Conservation (phyloP, 2,888 invertebrate genomes). For the Empis stercorea region DNA sequence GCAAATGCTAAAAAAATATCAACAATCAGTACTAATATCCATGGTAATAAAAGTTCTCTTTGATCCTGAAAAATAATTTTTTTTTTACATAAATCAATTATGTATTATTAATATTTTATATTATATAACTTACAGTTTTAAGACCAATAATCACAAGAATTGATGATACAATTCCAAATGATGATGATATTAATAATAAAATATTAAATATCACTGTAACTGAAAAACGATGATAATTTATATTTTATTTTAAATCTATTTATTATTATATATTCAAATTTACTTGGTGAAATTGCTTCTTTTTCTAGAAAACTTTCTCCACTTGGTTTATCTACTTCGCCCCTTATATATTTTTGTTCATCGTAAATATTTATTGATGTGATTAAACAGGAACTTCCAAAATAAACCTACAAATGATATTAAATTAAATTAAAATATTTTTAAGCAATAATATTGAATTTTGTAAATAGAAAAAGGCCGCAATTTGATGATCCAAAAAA, state of each 20-base stretch:
- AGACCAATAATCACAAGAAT: conserved; percentile 54
- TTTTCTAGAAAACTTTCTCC: conserved; percentile 47
- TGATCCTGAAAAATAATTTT: conserved; percentile 52
- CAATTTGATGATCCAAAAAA: too few relatives aligned
- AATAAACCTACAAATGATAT: conserved; percentile 49
- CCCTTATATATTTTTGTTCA: conserved; percentile 51
- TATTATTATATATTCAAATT: conserved; percentile 12
- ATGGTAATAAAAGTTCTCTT: conserved; percentile 56
- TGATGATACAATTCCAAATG: conserved; percentile 54
- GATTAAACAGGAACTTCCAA: conserved; percentile 47
- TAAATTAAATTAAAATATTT: conserved; percentile 1
- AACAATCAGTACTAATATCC: conserved; percentile 53
- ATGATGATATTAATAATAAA: conserved; percentile 51
- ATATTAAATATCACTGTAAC: conserved; percentile 62
- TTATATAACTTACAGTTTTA: conserved; percentile 44
- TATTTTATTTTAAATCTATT: not conserved
- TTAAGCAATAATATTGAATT: too few relatives aligned
- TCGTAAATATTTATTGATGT: conserved; percentile 51
- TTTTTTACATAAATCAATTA: too few relatives aligned
- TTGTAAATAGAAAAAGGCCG: too few relatives aligned
- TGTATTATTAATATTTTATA: too few relatives aligned
- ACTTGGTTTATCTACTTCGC: conserved; percentile 41
- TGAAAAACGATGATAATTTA: conserved; percentile 35
- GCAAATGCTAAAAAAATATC: conserved; percentile 53
- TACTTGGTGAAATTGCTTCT: conserved; percentile 34